Conservation (phyloP, 1,140 invertebrate genomes). For the Drosophila chauvacae region DNA sequence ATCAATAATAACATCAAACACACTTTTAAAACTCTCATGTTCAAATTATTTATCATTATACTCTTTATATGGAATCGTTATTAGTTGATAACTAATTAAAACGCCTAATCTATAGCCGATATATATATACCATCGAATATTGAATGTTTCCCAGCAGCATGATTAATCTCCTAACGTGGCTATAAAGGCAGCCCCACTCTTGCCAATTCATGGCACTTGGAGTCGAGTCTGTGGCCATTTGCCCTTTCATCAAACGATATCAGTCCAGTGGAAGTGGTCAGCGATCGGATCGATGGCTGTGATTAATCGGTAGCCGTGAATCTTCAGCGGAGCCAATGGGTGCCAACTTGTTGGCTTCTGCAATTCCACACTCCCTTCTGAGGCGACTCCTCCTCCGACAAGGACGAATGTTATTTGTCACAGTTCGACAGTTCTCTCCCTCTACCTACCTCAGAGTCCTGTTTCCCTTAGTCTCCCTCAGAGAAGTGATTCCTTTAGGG, state of each 20-base stretch:
- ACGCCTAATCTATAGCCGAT: background rate
- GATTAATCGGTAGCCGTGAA: slow-evolving; percentile 45
- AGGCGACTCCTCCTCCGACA: too few relatives aligned
- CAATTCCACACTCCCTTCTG: background rate
- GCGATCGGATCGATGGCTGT: slow-evolving; percentile 39
- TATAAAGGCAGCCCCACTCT: too few relatives aligned
- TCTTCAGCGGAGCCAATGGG: background rate
- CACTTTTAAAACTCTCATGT: too few relatives aligned
- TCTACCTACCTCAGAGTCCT: background rate
- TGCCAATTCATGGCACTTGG: slow-evolving; percentile 18
- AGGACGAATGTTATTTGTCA: too few relatives aligned
- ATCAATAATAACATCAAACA: too few relatives aligned
- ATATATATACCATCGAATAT: background rate
- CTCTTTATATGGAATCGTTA: background rate
- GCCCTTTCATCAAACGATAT: slow-evolving; percentile 44
- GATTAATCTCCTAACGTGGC: background rate
- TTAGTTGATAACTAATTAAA: background rate
- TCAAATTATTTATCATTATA: background rate
- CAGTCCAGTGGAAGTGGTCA: slow-evolving; percentile 11
- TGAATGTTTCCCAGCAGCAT: background rate
- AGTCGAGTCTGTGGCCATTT: slow-evolving; percentile 35
- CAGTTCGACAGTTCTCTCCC: too few relatives aligned
- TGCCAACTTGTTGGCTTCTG: slow-evolving; percentile 51
- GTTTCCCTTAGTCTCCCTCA: background rate
- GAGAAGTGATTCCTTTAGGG: too few relatives aligned